Base-by-base conservation (phyloP, 2,888 invertebrate species). In the Dexiosoma caninum region DNA sequence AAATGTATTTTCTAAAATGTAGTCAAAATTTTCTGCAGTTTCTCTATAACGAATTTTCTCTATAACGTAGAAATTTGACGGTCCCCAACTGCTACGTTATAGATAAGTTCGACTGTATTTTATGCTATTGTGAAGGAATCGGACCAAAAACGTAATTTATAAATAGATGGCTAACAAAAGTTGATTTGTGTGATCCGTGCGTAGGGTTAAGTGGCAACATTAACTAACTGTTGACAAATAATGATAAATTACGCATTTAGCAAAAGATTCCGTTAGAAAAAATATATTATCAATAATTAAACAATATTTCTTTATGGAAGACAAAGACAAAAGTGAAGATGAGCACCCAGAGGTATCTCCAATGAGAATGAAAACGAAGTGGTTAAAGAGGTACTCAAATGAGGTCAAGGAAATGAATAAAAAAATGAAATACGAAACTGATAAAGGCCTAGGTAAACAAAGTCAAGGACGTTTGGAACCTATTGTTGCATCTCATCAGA, bases 391-490 rank as follows among this genome's bases (percentile, higher is more conserved):
- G 76, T 90, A 90, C 81, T 90, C 90, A 0, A 86, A 84, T 59
- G 87, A 87, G 66, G 89, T 86, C 2, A 83, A 87, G 83, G 85
- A 86, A 14, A 89, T 90, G 85, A 90, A 90, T 95, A 89, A 92
- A 85, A 95, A 93, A 86, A 96, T 96, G 96, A 97, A 97, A 67
- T 96, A 94, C 87, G 92, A 94, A 88, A 91, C 92, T 83, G 97
- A 97, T 7, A 93, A 93, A 89, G 98, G 98, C 86, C 91, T 98
- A 69, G 98, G 98, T 82, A 97, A 95, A 91, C 91, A 93, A 87
- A 93, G 93, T 30, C 96, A 97, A 90, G 98, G 98, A 62, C 92
- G 94, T 37, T 91, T 94, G 12, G 94, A 95, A 67, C 96, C 97
- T 0, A 92, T 98, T 0, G 93, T 95, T 87, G 93, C 95, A 2